phyloP scores from a whole-genome alignment of 2,797 vertebrate species.

The Etheostoma perlongum region DNA sequence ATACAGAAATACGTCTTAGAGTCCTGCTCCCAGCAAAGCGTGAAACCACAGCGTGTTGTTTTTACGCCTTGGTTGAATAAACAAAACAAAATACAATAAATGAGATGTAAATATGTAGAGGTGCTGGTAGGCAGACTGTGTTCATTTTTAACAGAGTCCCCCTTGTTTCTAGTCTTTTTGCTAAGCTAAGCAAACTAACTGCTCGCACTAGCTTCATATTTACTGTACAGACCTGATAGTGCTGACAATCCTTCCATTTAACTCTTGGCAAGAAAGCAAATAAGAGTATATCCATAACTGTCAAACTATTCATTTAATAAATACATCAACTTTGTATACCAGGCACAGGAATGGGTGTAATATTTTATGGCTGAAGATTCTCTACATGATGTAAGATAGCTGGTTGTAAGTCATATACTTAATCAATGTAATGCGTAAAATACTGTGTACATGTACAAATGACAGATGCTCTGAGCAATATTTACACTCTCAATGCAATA shows the following conservation, averaged over 20 bases:
- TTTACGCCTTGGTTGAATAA: neutral
- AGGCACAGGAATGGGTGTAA: neutral
- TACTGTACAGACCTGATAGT: neutral
- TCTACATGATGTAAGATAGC: neutral
- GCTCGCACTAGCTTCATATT: neutral
- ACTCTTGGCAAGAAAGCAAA: neutral
- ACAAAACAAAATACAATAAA: neutral
- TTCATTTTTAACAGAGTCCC: neutral
- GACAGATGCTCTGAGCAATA: slow-evolving; percentile 46
- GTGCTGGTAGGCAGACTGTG: neutral
- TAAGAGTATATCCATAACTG: neutral
- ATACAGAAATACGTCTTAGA: neutral
- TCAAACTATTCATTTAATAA: neutral
- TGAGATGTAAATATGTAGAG: neutral
- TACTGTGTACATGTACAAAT: slow-evolving; percentile 23
- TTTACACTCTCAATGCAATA: slow-evolving; percentile 56
- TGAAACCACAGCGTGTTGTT: neutral
- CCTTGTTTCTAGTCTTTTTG: neutral
- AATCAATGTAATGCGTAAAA: slow-evolving; percentile 15
- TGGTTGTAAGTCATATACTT: slow-evolving; percentile 6
- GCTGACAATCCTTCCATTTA: neutral
- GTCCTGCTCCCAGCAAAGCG: neutral
- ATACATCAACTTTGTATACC: neutral
- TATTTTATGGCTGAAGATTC: neutral
- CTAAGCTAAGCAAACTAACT: neutral